Base-by-base conservation (phyloP, 2,888 invertebrate genomes). In the Drosophila helvetica region DNA sequence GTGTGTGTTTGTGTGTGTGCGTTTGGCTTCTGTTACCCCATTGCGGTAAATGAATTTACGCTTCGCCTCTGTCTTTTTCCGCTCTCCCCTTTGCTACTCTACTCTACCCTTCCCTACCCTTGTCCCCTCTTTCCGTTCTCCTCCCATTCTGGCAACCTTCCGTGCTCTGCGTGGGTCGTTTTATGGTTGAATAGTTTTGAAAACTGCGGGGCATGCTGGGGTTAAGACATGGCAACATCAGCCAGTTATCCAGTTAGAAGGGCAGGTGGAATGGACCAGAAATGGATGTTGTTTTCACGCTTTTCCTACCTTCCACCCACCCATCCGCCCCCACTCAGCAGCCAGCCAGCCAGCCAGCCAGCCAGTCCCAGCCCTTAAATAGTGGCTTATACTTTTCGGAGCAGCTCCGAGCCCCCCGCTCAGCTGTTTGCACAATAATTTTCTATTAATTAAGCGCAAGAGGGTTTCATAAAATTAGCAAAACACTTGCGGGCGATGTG, bases 381-480 rank as follows among this genome's bases (percentile, higher is more conserved):
- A 77, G 81, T 67, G 79, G 73, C 80, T 75, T 79, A 80, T 79
- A 86, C 77, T 83, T 83, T 77, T 70, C 55, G 70, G 75, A 73
- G 68, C 62, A 79, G 75, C 73, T 54, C n/a, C 45, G 46, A 18
- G 18, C 22, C 27, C 10, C 52, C 63, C 55, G 57, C 54, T 25
- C 62, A 78, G 72, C 75, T 84, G 84, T 83, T 84, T 79, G 80
- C 84, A 71, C 78, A 78, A 80, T 87, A 74, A 82, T 87, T 80
- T 87, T 84, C 77, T 86, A 89, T 89, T 89, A 89, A 88, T 89
- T 86, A 89, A 87, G 79, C 82, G 80, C 84, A 86, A 79, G 80
- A 79, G 79, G 74, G 75, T 79, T 87, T 86, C 86, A 84, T 88
- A 81, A 79, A 82, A 90, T 85, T 81, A 83, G 80, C 88, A 90